Conservation (phyloP, 2,113 vertebrate genomes). For the Abramis brama region DNA sequence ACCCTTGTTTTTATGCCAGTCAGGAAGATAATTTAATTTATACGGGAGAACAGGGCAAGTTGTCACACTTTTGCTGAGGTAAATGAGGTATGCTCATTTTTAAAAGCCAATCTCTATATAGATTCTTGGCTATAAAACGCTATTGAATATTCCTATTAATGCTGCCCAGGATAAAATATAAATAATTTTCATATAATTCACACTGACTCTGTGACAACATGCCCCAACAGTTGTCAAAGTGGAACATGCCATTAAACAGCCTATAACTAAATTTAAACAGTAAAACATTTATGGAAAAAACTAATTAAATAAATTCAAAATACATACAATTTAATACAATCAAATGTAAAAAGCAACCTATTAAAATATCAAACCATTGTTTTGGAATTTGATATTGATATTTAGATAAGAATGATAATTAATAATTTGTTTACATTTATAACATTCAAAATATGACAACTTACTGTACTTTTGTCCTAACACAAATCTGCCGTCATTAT, state of each 20-base stretch:
- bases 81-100: background rate
- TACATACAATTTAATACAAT: background rate
- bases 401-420: background rate
- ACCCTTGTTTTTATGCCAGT: constrained; percentile 6
- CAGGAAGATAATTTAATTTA: background rate
- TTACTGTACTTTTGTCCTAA: background rate
- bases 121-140: background rate
- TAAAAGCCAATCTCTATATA: background rate
- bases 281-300: background rate
- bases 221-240: background rate
- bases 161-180: background rate
- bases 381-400: background rate
- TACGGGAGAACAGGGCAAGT: background rate
- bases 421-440: background rate
- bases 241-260: background rate
- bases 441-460: background rate
- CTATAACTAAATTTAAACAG: background rate
- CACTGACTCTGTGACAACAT: background rate
- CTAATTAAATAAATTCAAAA: background rate
- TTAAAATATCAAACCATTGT: background rate
- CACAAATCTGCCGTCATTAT: background rate
- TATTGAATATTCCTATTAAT: background rate
- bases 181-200: background rate
- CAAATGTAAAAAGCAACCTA: background rate
- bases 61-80: background rate